Percentiles rank a stretch among this genome's conserved stretches.
Evolutionary conservation across 2,113 vertebrate genomes (phyloP).

Genomic region (Saccopteryx leptura): DNA sequence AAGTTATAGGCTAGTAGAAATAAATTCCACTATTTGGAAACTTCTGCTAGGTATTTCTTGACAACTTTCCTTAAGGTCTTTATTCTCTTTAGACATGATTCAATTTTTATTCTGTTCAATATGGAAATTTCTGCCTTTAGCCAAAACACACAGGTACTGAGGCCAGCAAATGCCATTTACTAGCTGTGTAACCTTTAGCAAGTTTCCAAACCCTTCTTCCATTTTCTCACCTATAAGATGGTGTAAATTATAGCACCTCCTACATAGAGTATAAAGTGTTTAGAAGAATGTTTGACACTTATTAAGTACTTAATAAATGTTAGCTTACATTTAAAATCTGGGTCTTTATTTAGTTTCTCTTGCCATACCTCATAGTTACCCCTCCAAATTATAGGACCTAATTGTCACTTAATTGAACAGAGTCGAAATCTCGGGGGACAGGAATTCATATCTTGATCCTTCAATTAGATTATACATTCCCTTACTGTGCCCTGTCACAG

Average conservation of each 20-base stretch:
- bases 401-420: slow-evolving; percentile 5
- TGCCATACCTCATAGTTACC: neutral
- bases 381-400: neutral
- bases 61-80: neutral
- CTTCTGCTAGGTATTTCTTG: neutral
- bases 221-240: neutral
- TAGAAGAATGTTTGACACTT: neutral
- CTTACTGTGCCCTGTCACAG: neutral
- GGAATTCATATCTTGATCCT: neutral
- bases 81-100: neutral
- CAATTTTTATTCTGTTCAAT: neutral
- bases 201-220: neutral
- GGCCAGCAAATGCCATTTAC: neutral
- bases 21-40: neutral
- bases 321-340: neutral
- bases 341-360: slow-evolving; percentile 32
- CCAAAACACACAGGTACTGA: neutral
- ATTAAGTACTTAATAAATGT: slow-evolving; percentile 19
- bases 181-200: neutral
- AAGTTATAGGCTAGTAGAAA: neutral
- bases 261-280: neutral
- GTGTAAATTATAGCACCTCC: neutral
- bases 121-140: neutral
- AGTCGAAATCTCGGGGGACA: neutral
- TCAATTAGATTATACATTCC: neutral